These are phyloP conservation scores for Rostratula benghalensis DNA, from an alignment of 2,113 vertebrate genomes.

Conservation along the genomic window DNA sequence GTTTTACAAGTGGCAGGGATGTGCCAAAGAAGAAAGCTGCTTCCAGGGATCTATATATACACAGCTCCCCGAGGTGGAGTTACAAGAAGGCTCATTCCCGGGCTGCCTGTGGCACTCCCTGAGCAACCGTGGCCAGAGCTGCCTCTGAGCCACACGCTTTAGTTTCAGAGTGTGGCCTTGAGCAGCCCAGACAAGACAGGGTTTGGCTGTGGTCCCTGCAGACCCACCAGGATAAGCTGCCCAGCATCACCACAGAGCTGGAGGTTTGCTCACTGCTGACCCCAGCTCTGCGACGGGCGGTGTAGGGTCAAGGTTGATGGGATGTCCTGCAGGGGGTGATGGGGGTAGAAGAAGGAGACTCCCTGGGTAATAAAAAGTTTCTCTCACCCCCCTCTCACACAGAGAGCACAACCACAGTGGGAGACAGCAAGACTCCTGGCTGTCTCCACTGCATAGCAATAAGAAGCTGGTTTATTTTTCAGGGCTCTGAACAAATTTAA, in stretches of 20 bases:
- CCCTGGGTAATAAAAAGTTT: not conserved
- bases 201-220: not conserved
- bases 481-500: not conserved
- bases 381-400: not conserved
- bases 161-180: not conserved
- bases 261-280: not conserved
- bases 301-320: not conserved
- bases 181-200: rapidly evolving
- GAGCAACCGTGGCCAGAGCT: not conserved
- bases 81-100: not conserved
- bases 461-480: not conserved
- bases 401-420: rapidly evolving
- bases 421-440: not conserved
- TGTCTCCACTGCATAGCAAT: not conserved
- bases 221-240: not conserved
- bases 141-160: not conserved
- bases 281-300: not conserved
- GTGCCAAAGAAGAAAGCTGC: conserved; percentile 32
- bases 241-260: rapidly evolving
- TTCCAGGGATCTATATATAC: conserved; percentile 50
- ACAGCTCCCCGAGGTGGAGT: not conserved
- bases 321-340: not conserved
- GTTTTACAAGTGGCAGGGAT: not conserved
- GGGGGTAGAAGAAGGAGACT: not conserved
- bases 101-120: conserved; percentile 19